phyloP scores from a whole-genome alignment of 2,113 vertebrate genomes.

The Brienomyrus brachyistius region DNA sequence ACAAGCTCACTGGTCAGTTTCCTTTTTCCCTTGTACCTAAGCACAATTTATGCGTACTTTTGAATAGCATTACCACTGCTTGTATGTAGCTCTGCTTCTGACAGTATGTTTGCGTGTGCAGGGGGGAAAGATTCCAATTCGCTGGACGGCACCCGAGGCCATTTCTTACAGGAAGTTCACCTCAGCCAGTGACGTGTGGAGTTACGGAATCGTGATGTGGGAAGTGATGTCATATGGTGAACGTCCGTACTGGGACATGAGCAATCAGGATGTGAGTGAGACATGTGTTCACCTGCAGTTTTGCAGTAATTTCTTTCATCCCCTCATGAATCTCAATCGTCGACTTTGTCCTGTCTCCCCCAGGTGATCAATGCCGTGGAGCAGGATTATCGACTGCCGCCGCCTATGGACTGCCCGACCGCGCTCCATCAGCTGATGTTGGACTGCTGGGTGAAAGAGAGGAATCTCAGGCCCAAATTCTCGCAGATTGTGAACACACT shows the following conservation, averaged over 20 bases:
- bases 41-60: neutral
- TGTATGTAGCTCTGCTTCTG: constrained; percentile 31
- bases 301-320: neutral
- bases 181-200: constrained; percentile 67
- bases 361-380: constrained; percentile 98
- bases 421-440: constrained; percentile 96
- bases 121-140: constrained; percentile 70
- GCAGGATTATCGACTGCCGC: constrained; percentile 93
- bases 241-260: constrained; percentile 72
- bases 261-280: constrained; percentile 66
- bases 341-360: constrained; percentile 12
- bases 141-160: constrained; percentile 69
- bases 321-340: neutral
- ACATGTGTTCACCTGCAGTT: no score
- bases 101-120: constrained; percentile 30
- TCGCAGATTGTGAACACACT: constrained; percentile 92
- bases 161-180: constrained; percentile 72
- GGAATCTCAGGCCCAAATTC: constrained; percentile 93
- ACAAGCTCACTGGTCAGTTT: constrained; percentile 85
- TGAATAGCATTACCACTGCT: neutral
- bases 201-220: constrained; percentile 73
- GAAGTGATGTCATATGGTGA: constrained; percentile 72
- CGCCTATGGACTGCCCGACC: constrained; percentile 97
- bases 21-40: neutral
- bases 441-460: constrained; percentile 97